Evolutionary conservation across 64 coral and sea anemone genomes (phyloP), one percentile per base, ranked within the genome.

Genomic region (Stichodactyla mertensii): DNA sequence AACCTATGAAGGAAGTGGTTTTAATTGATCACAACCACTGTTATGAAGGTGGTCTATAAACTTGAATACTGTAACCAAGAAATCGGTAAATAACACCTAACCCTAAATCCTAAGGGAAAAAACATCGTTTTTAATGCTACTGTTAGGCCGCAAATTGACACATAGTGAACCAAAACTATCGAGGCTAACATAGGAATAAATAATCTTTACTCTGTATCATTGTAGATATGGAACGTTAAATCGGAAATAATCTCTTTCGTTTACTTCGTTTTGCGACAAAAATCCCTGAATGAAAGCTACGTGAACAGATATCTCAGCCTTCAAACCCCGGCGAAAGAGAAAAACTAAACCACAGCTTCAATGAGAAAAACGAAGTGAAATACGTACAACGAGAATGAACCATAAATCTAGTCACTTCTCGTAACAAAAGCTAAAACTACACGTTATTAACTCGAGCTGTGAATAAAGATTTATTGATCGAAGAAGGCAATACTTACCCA

Each of bases 11-110:
- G 78, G 36, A 81, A 81, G 53, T 81, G 78, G 3, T 55, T 52
- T 81, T 81, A 81, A 81, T 74, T 74, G 69, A 74, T 74, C 27
- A 74, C 8, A 74, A 74, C 69, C 69, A 74, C 56, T 74, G 69
- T 9, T 26, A n/a, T 74, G 69, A 1, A n/a, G 56, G 56, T 45
- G 2, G 8, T 74, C 26, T 74, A 74, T 66, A 74, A 74, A 26
- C n/a, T 13, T 31, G 24, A 74, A 74, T 74, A 31, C 69, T 74
- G 23, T 74, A 74, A 36, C 69, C 12, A 31, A 74, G 23, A 31
- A 27, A 27, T 13, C n/a, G 13, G 27, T 74, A 31, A 74, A 74
- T 27, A 74, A 74, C n/a, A n/a, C n/a, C n/a, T n/a, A n/a, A n/a
- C n/a, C n/a, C n/a, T n/a, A n/a, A 13, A 28, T 74, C 24, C 24